phyloP scores from a whole-genome alignment of 2,888 invertebrate genomes.

The Bruchidius siliquastri region DNA sequence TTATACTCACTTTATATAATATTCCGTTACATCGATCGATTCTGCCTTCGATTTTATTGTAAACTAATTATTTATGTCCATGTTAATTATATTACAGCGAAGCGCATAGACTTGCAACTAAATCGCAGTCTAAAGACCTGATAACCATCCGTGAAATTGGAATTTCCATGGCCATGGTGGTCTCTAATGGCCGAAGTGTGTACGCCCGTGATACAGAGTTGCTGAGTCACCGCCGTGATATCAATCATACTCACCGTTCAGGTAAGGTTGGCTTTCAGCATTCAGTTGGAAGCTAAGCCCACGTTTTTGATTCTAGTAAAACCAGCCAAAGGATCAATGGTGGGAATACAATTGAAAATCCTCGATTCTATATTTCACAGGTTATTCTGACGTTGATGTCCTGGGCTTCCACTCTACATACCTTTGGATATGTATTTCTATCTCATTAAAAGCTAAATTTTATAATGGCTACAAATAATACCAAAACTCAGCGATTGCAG shows the following conservation, averaged over 20 bases:
- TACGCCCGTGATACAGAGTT: neutral
- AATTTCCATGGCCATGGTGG: neutral
- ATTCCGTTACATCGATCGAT: too few species aligned
- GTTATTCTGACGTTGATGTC: too few species aligned
- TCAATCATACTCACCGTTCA: neutral
- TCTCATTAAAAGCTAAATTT: too few species aligned
- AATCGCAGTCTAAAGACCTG: neutral
- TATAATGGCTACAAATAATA: too few species aligned
- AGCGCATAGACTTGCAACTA: neutral
- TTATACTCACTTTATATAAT: too few species aligned
- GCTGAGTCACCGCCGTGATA: neutral
- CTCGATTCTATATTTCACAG: too few species aligned
- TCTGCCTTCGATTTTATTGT: too few species aligned
- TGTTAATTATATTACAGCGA: neutral
- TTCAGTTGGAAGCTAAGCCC: neutral
- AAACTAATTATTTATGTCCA: neutral
- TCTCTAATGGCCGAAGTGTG: neutral
- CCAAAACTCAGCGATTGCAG: too few species aligned
- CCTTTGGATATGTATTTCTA: too few species aligned
- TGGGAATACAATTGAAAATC: too few species aligned
- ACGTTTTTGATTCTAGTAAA: neutral
- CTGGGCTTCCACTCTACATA: too few species aligned
- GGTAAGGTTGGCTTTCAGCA: neutral
- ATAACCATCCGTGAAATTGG: neutral
- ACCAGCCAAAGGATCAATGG: too few species aligned